These are phyloP conservation scores for Orthochromis malagaraziensis DNA, from an alignment of 2,113 vertebrate genomes.

Conservation along the genomic window DNA sequence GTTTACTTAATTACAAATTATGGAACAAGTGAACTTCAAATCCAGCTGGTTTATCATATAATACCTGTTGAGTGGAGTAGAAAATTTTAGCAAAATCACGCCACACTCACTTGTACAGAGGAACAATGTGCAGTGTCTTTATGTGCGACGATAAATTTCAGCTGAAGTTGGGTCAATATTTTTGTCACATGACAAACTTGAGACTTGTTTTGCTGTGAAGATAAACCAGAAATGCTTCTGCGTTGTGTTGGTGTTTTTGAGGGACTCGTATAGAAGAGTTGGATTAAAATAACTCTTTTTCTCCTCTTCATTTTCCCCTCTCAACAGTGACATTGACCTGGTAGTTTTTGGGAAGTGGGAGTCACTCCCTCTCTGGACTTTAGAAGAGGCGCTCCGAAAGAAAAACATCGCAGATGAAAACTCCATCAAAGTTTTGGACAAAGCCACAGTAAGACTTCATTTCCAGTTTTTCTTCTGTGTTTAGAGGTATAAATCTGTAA, in stretches of 20 bases:
- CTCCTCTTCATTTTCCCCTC: background rate
- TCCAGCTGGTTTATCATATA: background rate
- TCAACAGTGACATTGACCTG: conserved; percentile 89
- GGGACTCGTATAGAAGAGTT: background rate
- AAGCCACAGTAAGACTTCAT: conserved; percentile 82
- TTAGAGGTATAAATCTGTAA: background rate
- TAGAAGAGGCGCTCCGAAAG: conserved; percentile 92
- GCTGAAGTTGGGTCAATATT: background rate
- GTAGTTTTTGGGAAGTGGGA: conserved; percentile 98
- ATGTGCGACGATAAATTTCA: background rate
- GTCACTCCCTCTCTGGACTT: conserved; percentile 91
- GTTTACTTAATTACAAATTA: background rate
- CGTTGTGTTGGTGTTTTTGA: background rate
- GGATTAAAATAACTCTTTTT: background rate
- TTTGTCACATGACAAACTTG: background rate
- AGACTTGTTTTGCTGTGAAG: background rate
- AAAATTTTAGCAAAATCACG: fast-evolving
- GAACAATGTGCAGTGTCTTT: background rate
- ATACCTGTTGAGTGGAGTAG: background rate
- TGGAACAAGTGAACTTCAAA: background rate
- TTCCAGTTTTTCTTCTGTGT: background rate
- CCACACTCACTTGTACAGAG: background rate
- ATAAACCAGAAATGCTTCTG: background rate
- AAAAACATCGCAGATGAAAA: conserved; percentile 91
- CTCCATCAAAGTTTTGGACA: conserved; percentile 95